Conservation (phyloP, 1,140 invertebrate genomes). For the Saccostrea echinata region DNA sequence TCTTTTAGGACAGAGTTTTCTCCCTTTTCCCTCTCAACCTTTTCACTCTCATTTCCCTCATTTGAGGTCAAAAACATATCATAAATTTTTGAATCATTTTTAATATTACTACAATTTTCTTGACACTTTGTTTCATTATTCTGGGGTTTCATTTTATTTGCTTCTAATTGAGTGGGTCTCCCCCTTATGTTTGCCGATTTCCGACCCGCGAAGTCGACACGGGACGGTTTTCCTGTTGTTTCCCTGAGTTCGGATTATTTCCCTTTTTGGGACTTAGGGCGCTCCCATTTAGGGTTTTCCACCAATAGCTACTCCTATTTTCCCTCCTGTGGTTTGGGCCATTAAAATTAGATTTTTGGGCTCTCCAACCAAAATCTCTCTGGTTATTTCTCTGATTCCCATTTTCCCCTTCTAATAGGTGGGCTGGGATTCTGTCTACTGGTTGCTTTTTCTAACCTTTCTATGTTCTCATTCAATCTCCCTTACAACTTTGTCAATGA, state of each 20-base stretch:
- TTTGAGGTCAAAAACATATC: neutral
- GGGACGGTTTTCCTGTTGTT: neutral
- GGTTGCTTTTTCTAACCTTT: no score
- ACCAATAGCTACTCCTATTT: neutral
- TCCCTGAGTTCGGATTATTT: neutral
- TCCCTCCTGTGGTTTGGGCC: neutral
- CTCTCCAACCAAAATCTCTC: no score
- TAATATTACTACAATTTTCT: neutral
- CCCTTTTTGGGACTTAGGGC: neutral
- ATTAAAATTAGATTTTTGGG: neutral
- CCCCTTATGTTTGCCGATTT: constrained; percentile 10
- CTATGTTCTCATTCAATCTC: no score
- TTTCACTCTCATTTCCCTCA: no score
- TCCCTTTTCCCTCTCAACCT: no score
- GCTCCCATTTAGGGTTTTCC: neutral
- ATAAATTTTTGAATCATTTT: neutral
- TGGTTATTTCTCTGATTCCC: constrained; percentile 7
- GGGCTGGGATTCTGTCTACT: no score
- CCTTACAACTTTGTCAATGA: no score
- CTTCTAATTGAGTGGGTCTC: no score
- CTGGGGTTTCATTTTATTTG: neutral
- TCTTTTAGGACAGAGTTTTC: no score
- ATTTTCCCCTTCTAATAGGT: neutral
- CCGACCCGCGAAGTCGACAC: constrained; percentile 41
- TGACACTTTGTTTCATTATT: neutral